phyloP scores from a whole-genome alignment of 2,797 vertebrate genomes.

The Rhynchotus rufescens region DNA sequence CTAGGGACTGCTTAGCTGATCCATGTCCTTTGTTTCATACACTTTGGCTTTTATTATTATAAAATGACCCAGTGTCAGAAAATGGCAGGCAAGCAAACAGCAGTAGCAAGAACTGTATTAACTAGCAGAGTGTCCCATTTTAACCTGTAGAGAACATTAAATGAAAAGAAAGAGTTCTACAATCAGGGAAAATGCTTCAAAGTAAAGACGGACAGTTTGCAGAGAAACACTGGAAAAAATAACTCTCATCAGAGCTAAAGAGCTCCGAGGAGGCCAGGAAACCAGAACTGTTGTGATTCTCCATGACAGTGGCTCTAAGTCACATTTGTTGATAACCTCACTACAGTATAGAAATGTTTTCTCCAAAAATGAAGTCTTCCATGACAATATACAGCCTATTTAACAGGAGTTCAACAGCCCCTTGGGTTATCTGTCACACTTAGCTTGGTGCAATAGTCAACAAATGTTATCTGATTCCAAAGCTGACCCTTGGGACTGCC shows the following conservation, averaged over 20 bases:
- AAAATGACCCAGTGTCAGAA: background rate
- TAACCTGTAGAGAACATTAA: background rate
- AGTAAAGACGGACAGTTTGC: background rate
- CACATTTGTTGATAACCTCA: background rate
- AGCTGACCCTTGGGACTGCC: background rate
- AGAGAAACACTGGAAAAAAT: background rate
- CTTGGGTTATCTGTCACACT: background rate
- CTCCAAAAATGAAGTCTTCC: background rate
- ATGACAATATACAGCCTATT: accelerated
- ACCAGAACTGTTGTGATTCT: background rate
- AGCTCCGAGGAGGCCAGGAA: background rate
- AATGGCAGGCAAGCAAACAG: background rate
- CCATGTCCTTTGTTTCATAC: background rate
- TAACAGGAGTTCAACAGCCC: background rate
- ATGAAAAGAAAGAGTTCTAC: background rate
- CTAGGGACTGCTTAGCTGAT: background rate
- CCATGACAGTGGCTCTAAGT: background rate
- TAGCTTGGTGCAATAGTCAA: background rate
- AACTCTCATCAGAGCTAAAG: background rate
- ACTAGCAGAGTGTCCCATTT: background rate
- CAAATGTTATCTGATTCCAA: no score
- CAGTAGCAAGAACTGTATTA: background rate
- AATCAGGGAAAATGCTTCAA: background rate
- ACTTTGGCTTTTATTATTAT: background rate
- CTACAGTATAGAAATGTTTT: background rate